Evolutionary conservation across 1,140 invertebrate genomes (phyloP).

Genomic region (Adelges cooleyi): DNA sequence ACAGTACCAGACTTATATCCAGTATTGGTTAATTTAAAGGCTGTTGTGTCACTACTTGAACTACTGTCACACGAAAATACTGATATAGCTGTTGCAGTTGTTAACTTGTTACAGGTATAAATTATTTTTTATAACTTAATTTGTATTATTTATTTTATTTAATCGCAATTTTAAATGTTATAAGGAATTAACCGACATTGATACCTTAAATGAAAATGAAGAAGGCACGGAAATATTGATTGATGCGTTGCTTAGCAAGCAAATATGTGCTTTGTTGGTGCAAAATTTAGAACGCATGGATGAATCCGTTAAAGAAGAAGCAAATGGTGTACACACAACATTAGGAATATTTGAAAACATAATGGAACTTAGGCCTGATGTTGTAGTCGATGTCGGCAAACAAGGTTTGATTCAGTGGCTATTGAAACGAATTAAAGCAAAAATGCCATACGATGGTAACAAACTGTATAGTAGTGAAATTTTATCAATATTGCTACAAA

Average conservation of each 20-base stretch:
- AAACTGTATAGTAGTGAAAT: slow-evolving; percentile 95
- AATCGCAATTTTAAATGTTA: neutral
- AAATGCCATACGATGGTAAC: slow-evolving; percentile 86
- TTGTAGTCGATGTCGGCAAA: slow-evolving; percentile 69
- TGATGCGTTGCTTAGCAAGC: slow-evolving; percentile 69
- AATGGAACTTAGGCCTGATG: slow-evolving; percentile 76
- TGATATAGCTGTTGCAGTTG: slow-evolving; percentile 73
- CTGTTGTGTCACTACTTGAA: slow-evolving; percentile 81
- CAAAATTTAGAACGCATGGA: slow-evolving; percentile 90
- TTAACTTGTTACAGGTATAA: slow-evolving; percentile 61
- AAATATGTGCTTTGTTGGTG: slow-evolving; percentile 80
- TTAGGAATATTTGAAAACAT: slow-evolving; percentile 83
- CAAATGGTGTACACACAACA: slow-evolving; percentile 92
- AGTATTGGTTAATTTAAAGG: slow-evolving; percentile 75
- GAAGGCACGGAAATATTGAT: slow-evolving; percentile 68
- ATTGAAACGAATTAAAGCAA: slow-evolving; percentile 73
- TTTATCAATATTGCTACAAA: slow-evolving; percentile 87
- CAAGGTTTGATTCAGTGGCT: slow-evolving; percentile 89
- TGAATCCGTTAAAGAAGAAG: slow-evolving; percentile 87
- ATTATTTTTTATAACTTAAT: neutral
- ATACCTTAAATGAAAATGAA: slow-evolving; percentile 82
- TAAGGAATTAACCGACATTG: slow-evolving; percentile 91
- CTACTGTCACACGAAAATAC: slow-evolving; percentile 94
- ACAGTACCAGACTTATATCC: slow-evolving; percentile 94
- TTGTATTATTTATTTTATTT: neutral